These are phyloP conservation scores for Caenorhabditis sp. DNA, from an alignment of 2,888 invertebrate genomes.

Conservation along the genomic window DNA sequence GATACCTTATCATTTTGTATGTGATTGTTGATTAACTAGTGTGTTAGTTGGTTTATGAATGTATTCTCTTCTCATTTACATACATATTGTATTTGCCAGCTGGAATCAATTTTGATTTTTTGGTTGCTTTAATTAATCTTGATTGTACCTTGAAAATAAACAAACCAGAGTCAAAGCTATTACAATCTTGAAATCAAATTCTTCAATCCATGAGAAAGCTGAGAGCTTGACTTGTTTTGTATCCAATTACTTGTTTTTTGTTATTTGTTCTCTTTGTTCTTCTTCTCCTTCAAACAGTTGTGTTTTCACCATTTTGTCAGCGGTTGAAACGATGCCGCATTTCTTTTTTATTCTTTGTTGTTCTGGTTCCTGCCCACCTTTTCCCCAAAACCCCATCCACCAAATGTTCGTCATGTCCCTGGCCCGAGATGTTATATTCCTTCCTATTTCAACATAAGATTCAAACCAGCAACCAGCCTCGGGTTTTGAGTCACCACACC, in stretches of 20 bases:
- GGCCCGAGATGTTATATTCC: neutral
- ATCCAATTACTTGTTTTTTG: slow-evolving; percentile 43
- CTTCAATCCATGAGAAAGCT: slow-evolving; percentile 3
- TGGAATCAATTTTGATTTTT: neutral
- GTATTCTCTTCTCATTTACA: no score
- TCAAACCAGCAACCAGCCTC: slow-evolving; percentile 3
- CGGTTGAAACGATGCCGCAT: slow-evolving; percentile 29
- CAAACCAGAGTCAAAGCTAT: neutral
- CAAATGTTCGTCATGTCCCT: slow-evolving; percentile 4
- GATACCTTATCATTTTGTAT: slow-evolving; percentile 10
- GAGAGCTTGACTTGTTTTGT: slow-evolving; percentile 44
- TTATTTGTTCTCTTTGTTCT: slow-evolving; percentile 5
- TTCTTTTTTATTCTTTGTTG: slow-evolving; percentile 23
- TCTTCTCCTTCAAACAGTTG: slow-evolving; percentile 37
- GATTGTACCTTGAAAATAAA: neutral
- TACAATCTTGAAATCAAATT: neutral
- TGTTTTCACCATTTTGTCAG: slow-evolving; percentile 38
- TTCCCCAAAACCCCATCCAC: neutral
- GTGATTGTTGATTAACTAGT: neutral
- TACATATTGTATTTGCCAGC: neutral
- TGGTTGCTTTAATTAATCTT: no score
- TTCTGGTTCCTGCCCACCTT: slow-evolving; percentile 38
- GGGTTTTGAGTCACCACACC: slow-evolving; percentile 9
- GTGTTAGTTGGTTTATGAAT: neutral
- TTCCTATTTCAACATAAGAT: slow-evolving; percentile 11